Evolutionary conservation across 2,888 invertebrate genomes (phyloP), one percentile per base, ranked within the genome.

Genomic region (Hirtodrosophila alboralis): DNA sequence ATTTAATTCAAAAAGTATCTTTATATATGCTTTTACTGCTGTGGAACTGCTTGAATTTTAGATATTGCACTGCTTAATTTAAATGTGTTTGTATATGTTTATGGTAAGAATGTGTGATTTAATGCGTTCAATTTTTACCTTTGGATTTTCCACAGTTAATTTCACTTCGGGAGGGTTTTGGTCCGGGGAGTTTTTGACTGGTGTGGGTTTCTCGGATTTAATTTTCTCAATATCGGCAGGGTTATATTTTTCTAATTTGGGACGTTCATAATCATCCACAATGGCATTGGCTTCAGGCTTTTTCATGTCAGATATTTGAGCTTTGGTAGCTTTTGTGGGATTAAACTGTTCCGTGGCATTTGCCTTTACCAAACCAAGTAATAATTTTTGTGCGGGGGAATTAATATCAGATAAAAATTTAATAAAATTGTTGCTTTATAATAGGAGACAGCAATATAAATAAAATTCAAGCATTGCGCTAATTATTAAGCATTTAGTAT

Each of bases 251-350:
- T 95, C 94, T 74, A 95, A 91, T 4, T 93, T 93, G 10, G 95
- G 93, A 73, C 94, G 92, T n/a, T 95, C 94, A 85, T 95, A 95
- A 88, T 95, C 94, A 88, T 94, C 92, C 47, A 93, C 92, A 36
- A 92, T 90, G 80, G 92, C n/a, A n/a, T 91, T 18, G 93, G 92
- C 92, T 75, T 92, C 92, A 5, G 92, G 92, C 90, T 92, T 93
- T 71, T 88, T 86, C 69, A 87, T 49, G 30, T 80, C 65, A 13
- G 86, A 81, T 30, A 88, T 56, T 58, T 86, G 71, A 0, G 86
- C 84, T 52, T 86, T 87, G 37, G 74, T 69, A 5, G 84, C 61
- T 41, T 90, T 86, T 76, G 90, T 90, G 49, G 85, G 89, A 64
- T 89, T 90, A 44, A 83, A 81, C 41, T 78, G 62, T 66, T 87